Evolutionary conservation across 2,888 invertebrate species (phyloP), one percentile per base, ranked within the genome.

Genomic region (Diplazon laetatorius): DNA sequence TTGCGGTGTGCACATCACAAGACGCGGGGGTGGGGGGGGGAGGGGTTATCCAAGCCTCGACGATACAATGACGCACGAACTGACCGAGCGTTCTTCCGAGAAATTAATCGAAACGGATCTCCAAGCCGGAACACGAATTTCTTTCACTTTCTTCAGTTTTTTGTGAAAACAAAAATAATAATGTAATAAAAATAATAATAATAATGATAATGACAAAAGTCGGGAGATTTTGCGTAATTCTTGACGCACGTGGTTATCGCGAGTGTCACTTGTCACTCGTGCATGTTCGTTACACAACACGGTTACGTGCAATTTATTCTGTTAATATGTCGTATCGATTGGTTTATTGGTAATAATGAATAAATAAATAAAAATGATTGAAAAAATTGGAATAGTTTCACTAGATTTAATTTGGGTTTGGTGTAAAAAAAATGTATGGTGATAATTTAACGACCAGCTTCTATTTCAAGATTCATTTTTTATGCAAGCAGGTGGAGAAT

Each of bases 51-150:
- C n/a, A 68, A 71, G 52, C 18, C 42, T 8, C 22, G 46, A 63
- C 55, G 30, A 72, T 60, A 81, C 79, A 76, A 78, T 78, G 79
- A 73, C 70, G 73, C 35, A 60, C 70, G 78, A 55, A 60, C 57
- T 30, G 14, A 39, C 20, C 42, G 8, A 1, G 30, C n/a, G 48
- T 25, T 9, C 22, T 22, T 16, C 39, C 18, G 30, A 37, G 48
- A 80, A 80, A 73, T 76, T 62, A 22, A 52, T 63, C 76, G 68
- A 59, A 80, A 77, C 77, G 69, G 50, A 80, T 74, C 70, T 65
- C 9, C 46, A 42, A 69, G 46, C 69, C 73, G 70, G 70, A 70
- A 74, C 60, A 22, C 37, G 35, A 30, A 12, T 3, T 16, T 18
- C n/a, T 71, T 62, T 75, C 66, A 75, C 74, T 78, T 65, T 78